Base-by-base conservation (phyloP, 1,140 invertebrate species). In the Vanessa tameamea region DNA sequence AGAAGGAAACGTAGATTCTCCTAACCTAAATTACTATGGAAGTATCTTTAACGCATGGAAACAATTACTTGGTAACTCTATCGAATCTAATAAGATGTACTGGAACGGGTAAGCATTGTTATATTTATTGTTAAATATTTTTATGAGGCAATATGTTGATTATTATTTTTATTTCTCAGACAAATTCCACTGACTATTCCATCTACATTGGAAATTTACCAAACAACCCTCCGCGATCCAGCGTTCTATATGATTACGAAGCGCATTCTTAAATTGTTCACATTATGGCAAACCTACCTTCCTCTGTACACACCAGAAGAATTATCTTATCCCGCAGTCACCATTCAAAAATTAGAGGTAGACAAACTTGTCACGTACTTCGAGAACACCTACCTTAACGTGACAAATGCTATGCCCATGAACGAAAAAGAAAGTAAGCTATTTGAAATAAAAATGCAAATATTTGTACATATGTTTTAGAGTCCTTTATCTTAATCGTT, bases 221-320 rank as follows among this genome's bases (percentile, higher is more conserved):
- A 93, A 63, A 95, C 95, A 14, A 92, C 94, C 2, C 73, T 95
- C 11, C 94, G 95, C 23, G 95, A 96, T 75, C 95, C 95, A 7
- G 93, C 94, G 4, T 95, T 95, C 91, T 96, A 94, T 82, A 93
- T 94, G 80, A 92, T 96, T n/a, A 94, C 93, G 88, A 95, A 95
- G 79, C 94, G 93, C 26, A 93, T 96, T 48, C 75, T 95, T n/a
- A 83, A 87, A 37, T 92, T 94, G 64, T 95, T 95, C 80, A 82
- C 94, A 20, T 90, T 93, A 64, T 90, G 95, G 74, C 93, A 94
- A 64, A 78, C 87, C 7, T 88, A 92, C 51, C 92, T 94, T 37
- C 93, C 94, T 31, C 71, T 82, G 15, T 94, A 94, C 81, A 90
- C 85, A 13, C 81, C 89, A 31, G 91, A 94, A 74, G 94, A 96